These are phyloP conservation scores for Rhinichthys klamathensis DNA, from an alignment of 2,113 vertebrate genomes.

Conservation along the genomic window DNA sequence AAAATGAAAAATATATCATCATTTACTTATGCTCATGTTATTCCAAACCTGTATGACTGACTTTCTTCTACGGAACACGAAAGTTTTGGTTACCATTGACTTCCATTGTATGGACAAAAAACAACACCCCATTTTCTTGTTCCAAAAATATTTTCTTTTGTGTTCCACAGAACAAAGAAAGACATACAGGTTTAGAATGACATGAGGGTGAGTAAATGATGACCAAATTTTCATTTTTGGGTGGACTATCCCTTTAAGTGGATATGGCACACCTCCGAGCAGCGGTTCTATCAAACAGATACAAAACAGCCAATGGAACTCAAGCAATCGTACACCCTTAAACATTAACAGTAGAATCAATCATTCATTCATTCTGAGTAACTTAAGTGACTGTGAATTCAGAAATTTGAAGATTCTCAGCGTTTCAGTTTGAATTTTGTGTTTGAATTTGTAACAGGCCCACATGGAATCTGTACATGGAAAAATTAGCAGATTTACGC, in stretches of 20 bases:
- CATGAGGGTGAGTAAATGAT: background rate
- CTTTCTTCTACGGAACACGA: background rate
- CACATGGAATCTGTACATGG: background rate
- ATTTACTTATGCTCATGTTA: background rate
- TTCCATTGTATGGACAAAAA: background rate
- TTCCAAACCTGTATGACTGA: background rate
- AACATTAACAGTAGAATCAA: conserved; percentile 15
- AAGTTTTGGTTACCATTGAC: background rate
- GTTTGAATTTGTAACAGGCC: background rate
- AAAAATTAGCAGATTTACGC: background rate
- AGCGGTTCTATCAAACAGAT: conserved; percentile 12
- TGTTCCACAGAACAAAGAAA: background rate
- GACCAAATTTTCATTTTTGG: background rate
- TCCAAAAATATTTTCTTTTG: background rate
- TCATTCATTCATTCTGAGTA: background rate
- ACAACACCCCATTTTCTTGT: background rate
- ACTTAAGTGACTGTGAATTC: background rate
- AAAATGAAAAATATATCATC: background rate
- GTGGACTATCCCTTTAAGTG: background rate
- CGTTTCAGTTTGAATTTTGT: background rate
- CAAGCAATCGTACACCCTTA: conserved; percentile 44
- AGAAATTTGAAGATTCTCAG: background rate
- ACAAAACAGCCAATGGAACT: conserved; percentile 52
- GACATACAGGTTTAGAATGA: background rate
- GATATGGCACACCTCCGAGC: background rate